Evolutionary conservation across 2,113 vertebrate genomes (phyloP), one percentile per base, ranked within the genome.

Genomic region (Dasyornis broadbenti): DNA sequence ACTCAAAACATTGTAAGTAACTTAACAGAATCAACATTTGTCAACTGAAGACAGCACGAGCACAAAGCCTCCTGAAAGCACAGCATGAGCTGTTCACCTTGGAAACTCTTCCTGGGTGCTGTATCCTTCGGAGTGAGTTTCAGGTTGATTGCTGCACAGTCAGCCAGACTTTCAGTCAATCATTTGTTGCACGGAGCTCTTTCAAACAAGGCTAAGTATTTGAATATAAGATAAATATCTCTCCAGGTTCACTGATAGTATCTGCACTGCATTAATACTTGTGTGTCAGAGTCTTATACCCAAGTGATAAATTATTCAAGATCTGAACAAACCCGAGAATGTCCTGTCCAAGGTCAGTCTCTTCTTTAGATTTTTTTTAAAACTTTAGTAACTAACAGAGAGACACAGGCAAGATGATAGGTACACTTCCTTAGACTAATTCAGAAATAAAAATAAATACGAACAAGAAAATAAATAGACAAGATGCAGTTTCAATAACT

Each of bases 11-110:
- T 93, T 33, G 1, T 56, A 82, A 90, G 71, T 45, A 95, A 87
- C 64, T 94, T 96, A 96, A 95, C 54, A 76, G 87, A 84, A 94
- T 94, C 82, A 77, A 95, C 66, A 72, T 92, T 79, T 95, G 92
- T 95, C 75, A 96, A 53, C 89, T 77, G 83, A 96, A 94, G 90
- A 75, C 71, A 81, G 82, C 80, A 78, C 6, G 60, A 96, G 78
- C 89, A 93, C 87, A 96, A 92, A 79, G 82, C 70, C 44, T 45
- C 28, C 60, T 37, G 75, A 85, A 61, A 53, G 60, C 66, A 72
- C n/a, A 76, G 63, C 40, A 42, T 1, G 5, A n/a, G 45, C 65
- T 37, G 20, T 73, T 92, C 64, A 49, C 47, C 82, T 57, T 50
- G 5, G 61, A 87, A 80, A 31, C 82, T 57, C 40, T 63, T 83